Percentiles rank a stretch among this genome's conserved stretches.
Evolutionary conservation across 2,113 vertebrate genomes (phyloP).

Genomic region (Colius striatus): DNA sequence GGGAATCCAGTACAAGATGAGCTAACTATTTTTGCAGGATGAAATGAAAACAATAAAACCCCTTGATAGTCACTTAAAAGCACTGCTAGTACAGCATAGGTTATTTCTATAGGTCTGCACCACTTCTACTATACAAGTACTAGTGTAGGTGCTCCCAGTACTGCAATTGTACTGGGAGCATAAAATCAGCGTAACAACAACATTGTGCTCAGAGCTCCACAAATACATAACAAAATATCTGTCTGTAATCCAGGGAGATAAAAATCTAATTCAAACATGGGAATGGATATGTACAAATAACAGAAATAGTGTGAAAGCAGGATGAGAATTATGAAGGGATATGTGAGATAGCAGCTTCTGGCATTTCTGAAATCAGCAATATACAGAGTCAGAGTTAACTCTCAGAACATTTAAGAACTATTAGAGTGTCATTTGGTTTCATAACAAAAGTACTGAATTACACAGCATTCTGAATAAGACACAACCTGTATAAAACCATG

Average conservation of each 20-base stretch:
- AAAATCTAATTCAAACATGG: background rate
- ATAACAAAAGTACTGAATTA: background rate
- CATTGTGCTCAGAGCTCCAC: background rate
- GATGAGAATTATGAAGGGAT: background rate
- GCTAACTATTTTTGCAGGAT: background rate
- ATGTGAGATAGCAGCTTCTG: accelerated
- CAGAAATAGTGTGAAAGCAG: accelerated
- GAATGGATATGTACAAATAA: background rate
- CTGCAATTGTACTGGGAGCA: background rate
- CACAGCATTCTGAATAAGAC: background rate
- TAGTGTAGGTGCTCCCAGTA: background rate
- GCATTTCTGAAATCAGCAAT: background rate
- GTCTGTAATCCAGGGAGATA: background rate
- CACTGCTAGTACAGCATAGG: background rate
- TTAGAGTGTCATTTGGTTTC: background rate
- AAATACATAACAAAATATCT: background rate
- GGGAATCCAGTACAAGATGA: background rate
- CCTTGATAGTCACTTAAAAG: too few relatives aligned
- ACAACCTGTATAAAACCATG: background rate
- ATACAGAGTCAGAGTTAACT: background rate
- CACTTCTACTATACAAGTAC: background rate
- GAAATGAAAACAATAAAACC: background rate
- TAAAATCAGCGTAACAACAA: background rate
- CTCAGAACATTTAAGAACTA: background rate
- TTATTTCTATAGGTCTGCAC: background rate